Evolutionary conservation across 1,140 invertebrate species (phyloP).

Genomic region (Lamellibrachia luymesi): DNA sequence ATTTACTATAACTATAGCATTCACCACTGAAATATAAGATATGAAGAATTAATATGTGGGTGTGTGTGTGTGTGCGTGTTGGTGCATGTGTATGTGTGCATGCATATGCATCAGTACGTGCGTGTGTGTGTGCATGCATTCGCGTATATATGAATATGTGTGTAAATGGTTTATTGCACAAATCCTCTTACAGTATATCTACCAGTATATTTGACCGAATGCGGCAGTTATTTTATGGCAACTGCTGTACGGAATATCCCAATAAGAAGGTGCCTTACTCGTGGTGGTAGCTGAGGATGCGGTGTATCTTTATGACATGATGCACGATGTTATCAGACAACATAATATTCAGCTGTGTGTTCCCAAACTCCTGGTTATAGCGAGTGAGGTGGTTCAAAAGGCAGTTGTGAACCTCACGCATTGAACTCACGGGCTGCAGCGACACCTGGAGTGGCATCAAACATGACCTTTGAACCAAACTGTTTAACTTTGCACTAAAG

Average conservation of each 20-base stretch:
- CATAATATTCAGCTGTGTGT: constrained; percentile 50
- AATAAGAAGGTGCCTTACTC: constrained; percentile 37
- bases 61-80: too few relatives aligned
- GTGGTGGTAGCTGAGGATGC: constrained; percentile 54
- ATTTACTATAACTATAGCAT: too few relatives aligned
- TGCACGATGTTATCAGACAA: constrained; percentile 52
- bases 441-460: constrained; percentile 35
- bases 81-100: neutral
- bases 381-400: constrained; percentile 48
- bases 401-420: constrained; percentile 48
- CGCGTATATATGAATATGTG: neutral
- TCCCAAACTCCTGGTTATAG: constrained; percentile 56
- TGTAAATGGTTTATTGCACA: neutral
- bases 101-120: too few relatives aligned
- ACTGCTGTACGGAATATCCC: neutral
- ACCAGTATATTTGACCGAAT: neutral
- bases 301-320: constrained; percentile 52
- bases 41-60: neutral
- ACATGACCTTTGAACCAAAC: neutral
- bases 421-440: constrained; percentile 48
- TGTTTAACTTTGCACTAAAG: neutral
- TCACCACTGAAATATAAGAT: neutral
- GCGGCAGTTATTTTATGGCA: neutral
- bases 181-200: neutral
- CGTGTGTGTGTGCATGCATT: neutral